These are phyloP conservation scores for Semicossyphus pulcher DNA, from an alignment of 2,113 vertebrate genomes.

Conservation along the genomic window DNA sequence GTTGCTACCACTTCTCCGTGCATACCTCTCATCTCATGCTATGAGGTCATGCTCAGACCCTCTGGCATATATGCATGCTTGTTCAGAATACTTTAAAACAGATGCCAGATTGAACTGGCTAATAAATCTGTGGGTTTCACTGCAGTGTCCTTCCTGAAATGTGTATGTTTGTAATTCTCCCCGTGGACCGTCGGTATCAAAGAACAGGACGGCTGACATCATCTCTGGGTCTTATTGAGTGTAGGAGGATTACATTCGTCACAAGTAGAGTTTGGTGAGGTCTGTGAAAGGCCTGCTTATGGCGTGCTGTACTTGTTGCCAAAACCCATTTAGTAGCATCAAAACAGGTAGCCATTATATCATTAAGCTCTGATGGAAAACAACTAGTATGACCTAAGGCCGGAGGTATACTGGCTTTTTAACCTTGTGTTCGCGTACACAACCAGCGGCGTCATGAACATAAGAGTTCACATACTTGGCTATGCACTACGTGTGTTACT, in stretches of 20 bases:
- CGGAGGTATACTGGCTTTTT: too few species aligned
- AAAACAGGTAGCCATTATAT: neutral
- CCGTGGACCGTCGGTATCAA: neutral
- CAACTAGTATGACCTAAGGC: too few species aligned
- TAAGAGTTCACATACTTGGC: too few species aligned
- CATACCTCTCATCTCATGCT: slow-evolving; percentile 34
- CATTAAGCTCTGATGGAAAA: slow-evolving; percentile 11
- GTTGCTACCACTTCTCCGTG: slow-evolving; percentile 49
- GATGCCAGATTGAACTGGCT: neutral
- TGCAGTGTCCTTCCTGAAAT: slow-evolving; percentile 13
- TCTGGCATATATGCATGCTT: slow-evolving; percentile 21
- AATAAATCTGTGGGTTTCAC: slow-evolving; percentile 31
- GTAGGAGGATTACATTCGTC: neutral
- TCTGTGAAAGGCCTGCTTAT: neutral
- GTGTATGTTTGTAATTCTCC: neutral
- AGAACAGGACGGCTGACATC: neutral
- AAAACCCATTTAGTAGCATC: neutral
- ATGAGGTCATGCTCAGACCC: slow-evolving; percentile 45
- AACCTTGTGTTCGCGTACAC: too few species aligned
- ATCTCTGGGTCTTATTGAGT: neutral
- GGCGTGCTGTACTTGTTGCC: neutral
- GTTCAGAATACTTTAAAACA: slow-evolving; percentile 51
- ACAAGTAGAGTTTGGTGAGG: neutral
- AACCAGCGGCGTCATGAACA: too few species aligned
- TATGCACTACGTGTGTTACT: too few species aligned